Evolutionary conservation across 2,888 invertebrate genomes (phyloP), one percentile per base, ranked within the genome.

Genomic region (Trilocha varians): DNA sequence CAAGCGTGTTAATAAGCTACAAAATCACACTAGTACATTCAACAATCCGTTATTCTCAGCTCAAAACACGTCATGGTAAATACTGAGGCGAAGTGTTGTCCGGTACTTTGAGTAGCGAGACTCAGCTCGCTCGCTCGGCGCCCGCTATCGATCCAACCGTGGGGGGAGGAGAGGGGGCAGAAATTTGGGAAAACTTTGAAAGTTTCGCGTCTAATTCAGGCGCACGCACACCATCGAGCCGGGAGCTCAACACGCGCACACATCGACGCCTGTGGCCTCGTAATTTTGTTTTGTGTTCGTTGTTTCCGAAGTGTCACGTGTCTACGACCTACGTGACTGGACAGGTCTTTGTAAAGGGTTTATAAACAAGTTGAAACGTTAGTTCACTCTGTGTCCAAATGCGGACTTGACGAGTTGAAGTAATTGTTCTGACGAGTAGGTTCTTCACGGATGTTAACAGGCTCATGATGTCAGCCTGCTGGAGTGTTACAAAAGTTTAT

Each of bases 151-250:
- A 80, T 80, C 82, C 67, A 55, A 64, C 62, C 62, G 63, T 50
- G 59, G 63, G 63, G 52, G 65, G 66, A 59, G 65, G 60, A 53
- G 65, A 70, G 79, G 73, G 74, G 79, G 77, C 72, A 75, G 73
- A 82, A 85, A 85, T 84, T 85, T 84, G 84, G 85, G 85, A 85
- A 85, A 85, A 85, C 85, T 85, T 85, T 83, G 84, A 85, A 85
- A 85, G 85, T 85, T 85, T 84, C 78, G 78, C 85, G 84, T 85
- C 84, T 85, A 85, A 84, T 85, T 85, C 85, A 84, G 80, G 85
- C 84, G 82, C 83, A 82, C 85, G 80, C 85, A 85, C 85, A 85
- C 83, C 74, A 52, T 50, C 59, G 59, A 57, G 59, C 55, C 53
- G 52, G 45, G 58, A 65, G 69, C 66, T 68, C 69, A 69, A 65